phyloP scores from a whole-genome alignment of 2,888 invertebrate species.

The Nemotelus nigrinus region DNA sequence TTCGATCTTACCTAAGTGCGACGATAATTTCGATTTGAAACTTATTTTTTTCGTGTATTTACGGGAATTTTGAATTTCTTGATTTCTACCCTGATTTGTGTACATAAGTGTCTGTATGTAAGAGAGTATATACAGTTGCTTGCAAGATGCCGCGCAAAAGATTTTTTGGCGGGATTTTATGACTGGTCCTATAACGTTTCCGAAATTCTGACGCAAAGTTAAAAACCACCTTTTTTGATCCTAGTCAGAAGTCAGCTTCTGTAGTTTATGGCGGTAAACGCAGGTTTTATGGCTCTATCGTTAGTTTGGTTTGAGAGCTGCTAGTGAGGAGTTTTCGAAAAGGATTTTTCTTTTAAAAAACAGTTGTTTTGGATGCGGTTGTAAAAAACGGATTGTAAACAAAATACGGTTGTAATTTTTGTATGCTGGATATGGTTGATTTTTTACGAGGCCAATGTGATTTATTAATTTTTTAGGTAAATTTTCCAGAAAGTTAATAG shows the following conservation, averaged over 20 bases:
- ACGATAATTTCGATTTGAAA: constrained; percentile 6
- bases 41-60: constrained; percentile 11
- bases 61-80: not conserved
- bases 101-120: no score
- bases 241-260: constrained; percentile 26
- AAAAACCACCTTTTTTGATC: constrained; percentile 9
- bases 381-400: constrained; percentile 34
- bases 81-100: no score
- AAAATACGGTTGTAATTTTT: not conserved
- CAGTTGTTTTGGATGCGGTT: not conserved
- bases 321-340: not conserved
- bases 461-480: constrained; percentile 21
- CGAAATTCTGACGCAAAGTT: constrained; percentile 30
- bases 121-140: no score
- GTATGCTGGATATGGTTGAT: constrained; percentile 5
- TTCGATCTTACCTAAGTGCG: constrained; percentile 35
- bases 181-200: constrained; percentile 20
- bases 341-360: constrained; percentile 31
- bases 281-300: constrained; percentile 15
- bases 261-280: constrained; percentile 16
- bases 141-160: not conserved
- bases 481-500: constrained; percentile 24
- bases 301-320: not conserved
- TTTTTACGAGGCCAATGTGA: constrained; percentile 14
- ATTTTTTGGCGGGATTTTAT: constrained; percentile 38